Evolutionary conservation across 2,113 vertebrate species (phyloP), one percentile per base, ranked within the genome.

Genomic region (Scatophagus argus): DNA sequence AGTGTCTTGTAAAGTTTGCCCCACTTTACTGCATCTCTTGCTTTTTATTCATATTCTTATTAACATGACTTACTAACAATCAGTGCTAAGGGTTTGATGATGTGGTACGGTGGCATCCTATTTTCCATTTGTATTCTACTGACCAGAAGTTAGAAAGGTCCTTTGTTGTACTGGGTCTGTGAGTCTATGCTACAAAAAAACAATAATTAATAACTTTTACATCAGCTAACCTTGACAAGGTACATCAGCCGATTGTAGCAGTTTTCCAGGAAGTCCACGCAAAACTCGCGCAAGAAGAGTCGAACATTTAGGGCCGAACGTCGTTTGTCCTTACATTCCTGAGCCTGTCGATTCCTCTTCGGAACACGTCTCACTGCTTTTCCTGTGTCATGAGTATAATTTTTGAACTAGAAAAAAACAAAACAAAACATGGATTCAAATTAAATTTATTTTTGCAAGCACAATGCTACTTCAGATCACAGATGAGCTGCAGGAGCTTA

Each of bases 191-290:
- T 47, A 14, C 0, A 32, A 62, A 32, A 64, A 51, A 63, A 1
- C 9, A 47, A 2, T 27, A 2, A 31, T 34, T 63, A 1, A 2
- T 11, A 5, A n/a, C n/a, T n/a, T n/a, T 32, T 1, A 29, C 23
- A 47, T 38, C 1, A 8, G 19, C 84, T 12, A 79, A 99, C 98
- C 96, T 99, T 99, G 54, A 99, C 98, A 1, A 96, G 93, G 78
- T 96, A 96, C 98, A 99, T 98, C 73, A 99, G 96, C 16, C 91
- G 95, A 91, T 99, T 99, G 83, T 99, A 99, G 92, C 98, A 99
- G 93, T 94, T 93, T 81, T 99, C 95, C 88, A 99, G 79, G 78
- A 99, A 98, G 79, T 99, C 98, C 2, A 92, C 80, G 80, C 98
- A 99, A 93, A 99, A 99, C 63, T 92, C 92, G 56, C 92, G 87